Evolutionary conservation across 2,888 invertebrate genomes (phyloP).

Genomic region (Deilephila porcellus): DNA sequence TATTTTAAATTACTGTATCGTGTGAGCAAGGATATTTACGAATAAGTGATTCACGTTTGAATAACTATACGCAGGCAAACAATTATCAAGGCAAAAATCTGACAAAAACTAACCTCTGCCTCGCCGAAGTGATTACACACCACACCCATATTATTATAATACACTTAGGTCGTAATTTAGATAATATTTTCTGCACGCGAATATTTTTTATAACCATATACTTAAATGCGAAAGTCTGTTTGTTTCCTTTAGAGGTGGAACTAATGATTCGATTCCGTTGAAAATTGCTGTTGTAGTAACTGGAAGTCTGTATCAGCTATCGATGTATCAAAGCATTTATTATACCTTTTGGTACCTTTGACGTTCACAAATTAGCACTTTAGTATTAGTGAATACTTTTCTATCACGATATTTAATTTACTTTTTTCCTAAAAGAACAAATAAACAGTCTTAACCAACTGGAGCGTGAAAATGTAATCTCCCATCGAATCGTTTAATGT

Average conservation of each 20-base stretch:
- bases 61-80: neutral
- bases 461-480: constrained; percentile 9
- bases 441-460: neutral
- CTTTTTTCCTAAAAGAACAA: too few species aligned
- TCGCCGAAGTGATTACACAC: neutral
- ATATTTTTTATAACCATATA: neutral
- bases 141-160: constrained; percentile 18
- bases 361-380: too few species aligned
- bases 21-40: neutral
- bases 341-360: too few species aligned
- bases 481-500: constrained; percentile 4
- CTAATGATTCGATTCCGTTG: neutral
- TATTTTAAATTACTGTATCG: neutral
- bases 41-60: neutral
- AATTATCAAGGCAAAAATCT: constrained; percentile 10
- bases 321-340: too few species aligned
- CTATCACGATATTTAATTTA: neutral
- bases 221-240: neutral
- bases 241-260: neutral
- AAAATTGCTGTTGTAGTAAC: neutral
- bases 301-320: neutral
- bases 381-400: too few species aligned
- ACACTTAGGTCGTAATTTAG: constrained; percentile 18
- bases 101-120: neutral
- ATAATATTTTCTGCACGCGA: constrained; percentile 18